A percentile compares a stretch with the other conserved stretches of the same genome.
phyloP scores from a whole-genome alignment of 2,888 invertebrate genomes.

The Tetragnatha montana region DNA sequence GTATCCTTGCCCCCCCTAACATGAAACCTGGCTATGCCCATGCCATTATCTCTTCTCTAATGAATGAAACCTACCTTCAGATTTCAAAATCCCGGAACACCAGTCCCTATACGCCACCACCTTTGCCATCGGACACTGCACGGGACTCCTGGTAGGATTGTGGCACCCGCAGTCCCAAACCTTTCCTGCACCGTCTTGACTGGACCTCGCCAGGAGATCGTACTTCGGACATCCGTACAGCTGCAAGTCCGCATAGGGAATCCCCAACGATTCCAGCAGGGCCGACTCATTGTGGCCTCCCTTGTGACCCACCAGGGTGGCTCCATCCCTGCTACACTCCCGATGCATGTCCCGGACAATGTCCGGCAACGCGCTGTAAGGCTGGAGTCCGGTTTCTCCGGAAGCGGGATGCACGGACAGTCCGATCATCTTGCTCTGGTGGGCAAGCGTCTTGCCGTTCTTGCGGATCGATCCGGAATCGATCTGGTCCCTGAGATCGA shows the following conservation, averaged over 20 bases:
- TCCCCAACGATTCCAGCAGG: not conserved
- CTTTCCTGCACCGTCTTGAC: not conserved
- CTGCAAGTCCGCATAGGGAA: conserved; percentile 14
- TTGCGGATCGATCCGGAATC: not conserved
- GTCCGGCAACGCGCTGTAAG: not conserved
- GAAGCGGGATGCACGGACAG: conserved; percentile 3
- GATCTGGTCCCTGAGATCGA: not conserved
- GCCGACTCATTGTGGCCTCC: conserved; percentile 20
- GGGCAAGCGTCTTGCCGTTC: not conserved
- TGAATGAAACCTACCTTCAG: too few relatives aligned
- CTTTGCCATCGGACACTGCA: conserved; percentile 38
- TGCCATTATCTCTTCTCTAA: too few relatives aligned
- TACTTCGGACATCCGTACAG: conserved; percentile 18
- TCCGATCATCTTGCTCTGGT: conserved; percentile 14
- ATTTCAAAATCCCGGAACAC: not conserved
- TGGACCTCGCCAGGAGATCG: not conserved
- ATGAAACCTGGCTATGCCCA: too few relatives aligned
- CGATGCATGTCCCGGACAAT: not conserved
- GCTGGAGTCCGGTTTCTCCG: not conserved
- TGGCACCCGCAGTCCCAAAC: conserved; percentile 26
- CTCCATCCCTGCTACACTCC: not conserved
- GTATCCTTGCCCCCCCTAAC: too few relatives aligned
- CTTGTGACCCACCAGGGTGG: conserved; percentile 14
- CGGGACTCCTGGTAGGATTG: not conserved
- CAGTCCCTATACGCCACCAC: conserved; percentile 43